Evolutionary conservation across 1,140 invertebrate species (phyloP), one percentile per base, ranked within the genome.

Genomic region (Solenopsis fugax): DNA sequence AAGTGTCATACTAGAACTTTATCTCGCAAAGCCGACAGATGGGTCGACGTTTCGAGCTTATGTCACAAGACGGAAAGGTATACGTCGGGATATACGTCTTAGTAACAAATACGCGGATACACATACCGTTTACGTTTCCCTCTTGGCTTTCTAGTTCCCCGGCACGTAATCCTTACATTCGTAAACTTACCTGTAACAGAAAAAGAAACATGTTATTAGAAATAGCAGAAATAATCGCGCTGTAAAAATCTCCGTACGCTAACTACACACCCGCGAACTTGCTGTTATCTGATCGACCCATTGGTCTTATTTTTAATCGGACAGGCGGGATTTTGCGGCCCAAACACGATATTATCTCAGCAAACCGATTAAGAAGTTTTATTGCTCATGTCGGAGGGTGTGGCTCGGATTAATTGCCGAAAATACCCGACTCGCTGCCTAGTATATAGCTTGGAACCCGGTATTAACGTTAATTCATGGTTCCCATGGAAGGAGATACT

Each of bases 1-100:
- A 93, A 94, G 93, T 93, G 93, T 94, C 92, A 93, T 88, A 81
- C 87, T 65, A 86, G 77, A 92, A 93, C 93, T 94, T 93, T 93
- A 88, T 78, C 90, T 86, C 69, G 90, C 89, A 92, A 93, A 94
- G 92, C 91, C 91, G 93, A 94, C 93, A 93, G 92, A 93, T 92
- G 93, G 92, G 76, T 80, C 89, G 91, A 92, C 92, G 89, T 93
- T 92, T 90, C 85, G 89, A 92, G 91, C 91, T 94, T 93, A 92
- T 78, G 86, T 67, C 87, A 81, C 90, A 87, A 91, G 87, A 88
- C 86, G 80, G 77, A 86, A 92, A 86, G 87, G 87, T 87, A 91
- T 87, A 89, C 87, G 86, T 84, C 52, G 75, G 85, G 65, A 90
- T 89, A 69, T 81, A 80, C 58, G 85, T 91, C 87, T 29, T 75